A percentile compares a stretch with the other conserved stretches of the same genome.
Evolutionary conservation across 2,888 invertebrate species (phyloP).

Genomic region (Ganaspis brasiliensis): DNA sequence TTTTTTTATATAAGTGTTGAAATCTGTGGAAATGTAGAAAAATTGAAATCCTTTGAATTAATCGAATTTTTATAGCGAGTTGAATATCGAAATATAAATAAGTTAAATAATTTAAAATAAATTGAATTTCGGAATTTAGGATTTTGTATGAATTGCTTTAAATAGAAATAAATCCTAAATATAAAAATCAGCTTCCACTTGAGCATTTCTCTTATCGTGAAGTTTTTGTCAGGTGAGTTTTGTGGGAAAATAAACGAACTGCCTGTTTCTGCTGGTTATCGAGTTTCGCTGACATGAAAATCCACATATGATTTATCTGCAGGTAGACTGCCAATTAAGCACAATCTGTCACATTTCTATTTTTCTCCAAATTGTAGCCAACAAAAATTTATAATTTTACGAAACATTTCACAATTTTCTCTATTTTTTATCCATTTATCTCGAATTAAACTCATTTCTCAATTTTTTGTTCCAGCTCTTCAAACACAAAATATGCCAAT

Average conservation of each 20-base stretch:
- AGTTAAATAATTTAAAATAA: no score
- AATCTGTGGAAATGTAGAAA: no score
- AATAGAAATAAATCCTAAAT: not conserved
- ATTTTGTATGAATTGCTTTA: not conserved
- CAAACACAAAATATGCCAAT: no score
- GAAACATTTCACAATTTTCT: no score
- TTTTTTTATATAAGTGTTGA: no score
- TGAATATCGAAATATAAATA: no score
- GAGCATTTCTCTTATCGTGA: slow-evolving; percentile 63
- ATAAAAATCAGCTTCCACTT: not conserved
- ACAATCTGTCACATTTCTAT: not conserved
- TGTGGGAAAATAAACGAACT: slow-evolving; percentile 77
- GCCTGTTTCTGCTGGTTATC: slow-evolving; percentile 64
- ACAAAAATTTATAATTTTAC: not conserved
- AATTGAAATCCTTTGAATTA: no score
- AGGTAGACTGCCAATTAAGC: slow-evolving; percentile 49
- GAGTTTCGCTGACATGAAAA: slow-evolving; percentile 74
- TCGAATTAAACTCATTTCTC: not conserved
- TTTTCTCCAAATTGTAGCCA: not conserved
- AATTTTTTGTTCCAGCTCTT: no score
- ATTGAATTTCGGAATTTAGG: no score
- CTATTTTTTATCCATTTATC: no score
- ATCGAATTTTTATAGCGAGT: no score
- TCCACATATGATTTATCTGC: slow-evolving; percentile 72
- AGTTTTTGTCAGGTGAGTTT: slow-evolving; percentile 76